Conservation (phyloP, 2,888 invertebrate species). For the Philereme transversata region DNA sequence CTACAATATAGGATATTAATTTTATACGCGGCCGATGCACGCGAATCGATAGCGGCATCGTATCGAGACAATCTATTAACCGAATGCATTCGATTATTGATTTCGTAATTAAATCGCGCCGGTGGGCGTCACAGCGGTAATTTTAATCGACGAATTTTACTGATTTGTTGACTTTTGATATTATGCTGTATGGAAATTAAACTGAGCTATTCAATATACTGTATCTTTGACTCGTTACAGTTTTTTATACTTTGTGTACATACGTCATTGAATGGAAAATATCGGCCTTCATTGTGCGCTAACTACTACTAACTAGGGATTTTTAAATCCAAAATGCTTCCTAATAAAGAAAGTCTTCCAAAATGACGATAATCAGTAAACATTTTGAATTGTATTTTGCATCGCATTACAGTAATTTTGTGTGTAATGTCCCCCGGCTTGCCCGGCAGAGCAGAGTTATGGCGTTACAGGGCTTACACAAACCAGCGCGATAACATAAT, state of each 20-base stretch:
- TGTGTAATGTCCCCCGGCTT: constrained; percentile 28
- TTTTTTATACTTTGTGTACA: too few relatives aligned
- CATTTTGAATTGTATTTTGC: constrained; percentile 29
- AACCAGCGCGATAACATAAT: constrained; percentile 65
- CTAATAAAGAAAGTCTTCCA: not conserved
- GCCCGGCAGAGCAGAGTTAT: constrained; percentile 47
- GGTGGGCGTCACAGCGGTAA: constrained; percentile 58
- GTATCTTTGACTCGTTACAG: too few relatives aligned
- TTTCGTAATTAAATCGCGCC: constrained; percentile 79
- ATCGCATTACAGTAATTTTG: constrained; percentile 24
- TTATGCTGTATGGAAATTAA: constrained; percentile 55
- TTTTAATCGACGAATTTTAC: constrained; percentile 52
- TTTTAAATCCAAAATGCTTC: too few relatives aligned
- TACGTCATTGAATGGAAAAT: too few relatives aligned
- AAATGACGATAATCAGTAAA: constrained; percentile 25
- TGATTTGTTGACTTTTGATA: constrained; percentile 63
- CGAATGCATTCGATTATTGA: constrained; percentile 76
- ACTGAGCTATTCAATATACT: too few relatives aligned
- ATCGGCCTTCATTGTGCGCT: too few relatives aligned
- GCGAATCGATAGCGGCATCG: constrained; percentile 62
- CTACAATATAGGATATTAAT: constrained; percentile 33
- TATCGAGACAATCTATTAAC: constrained; percentile 76
- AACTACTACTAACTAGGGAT: too few relatives aligned
- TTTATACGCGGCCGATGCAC: constrained; percentile 55
- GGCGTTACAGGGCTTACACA: constrained; percentile 60